Evolutionary conservation across 2,888 invertebrate genomes (phyloP).

Genomic region (Calameuta pallipes): DNA sequence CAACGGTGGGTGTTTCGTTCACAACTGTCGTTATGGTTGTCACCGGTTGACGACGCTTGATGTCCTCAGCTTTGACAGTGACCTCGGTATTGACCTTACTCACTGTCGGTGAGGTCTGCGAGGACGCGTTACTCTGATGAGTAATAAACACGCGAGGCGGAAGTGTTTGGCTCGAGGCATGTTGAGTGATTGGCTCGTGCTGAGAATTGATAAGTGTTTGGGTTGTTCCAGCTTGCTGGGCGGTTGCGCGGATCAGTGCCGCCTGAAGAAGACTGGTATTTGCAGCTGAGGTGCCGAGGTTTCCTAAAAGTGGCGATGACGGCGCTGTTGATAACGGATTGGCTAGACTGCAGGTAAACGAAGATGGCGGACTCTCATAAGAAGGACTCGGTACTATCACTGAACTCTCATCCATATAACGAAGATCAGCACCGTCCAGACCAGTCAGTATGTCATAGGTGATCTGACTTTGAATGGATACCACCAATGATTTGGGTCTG

Average conservation of each 20-base stretch:
- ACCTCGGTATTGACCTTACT: constrained; percentile 81
- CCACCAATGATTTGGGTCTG: constrained; percentile 49
- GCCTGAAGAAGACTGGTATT: constrained; percentile 80
- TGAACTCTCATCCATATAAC: constrained; percentile 93
- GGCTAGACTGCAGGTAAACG: constrained; percentile 64
- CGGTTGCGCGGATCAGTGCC: constrained; percentile 77
- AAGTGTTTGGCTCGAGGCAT: constrained; percentile 61
- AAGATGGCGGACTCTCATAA: constrained; percentile 81
- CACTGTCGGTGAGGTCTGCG: constrained; percentile 63
- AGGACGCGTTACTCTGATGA: constrained; percentile 58
- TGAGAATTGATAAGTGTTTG: constrained; percentile 38
- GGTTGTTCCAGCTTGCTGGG: constrained; percentile 67
- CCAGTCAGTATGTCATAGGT: constrained; percentile 83
- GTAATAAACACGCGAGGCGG: constrained; percentile 63
- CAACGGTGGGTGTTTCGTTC: constrained; percentile 43
- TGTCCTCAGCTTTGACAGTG: constrained; percentile 73
- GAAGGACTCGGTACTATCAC: constrained; percentile 83
- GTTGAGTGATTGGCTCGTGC: constrained; percentile 45
- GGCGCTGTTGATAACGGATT: constrained; percentile 69
- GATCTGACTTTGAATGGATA: constrained; percentile 69
- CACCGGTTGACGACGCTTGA: constrained; percentile 68
- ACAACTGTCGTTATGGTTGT: constrained; percentile 65
- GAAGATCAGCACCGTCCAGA: constrained; percentile 86
- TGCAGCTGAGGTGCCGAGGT: constrained; percentile 65
- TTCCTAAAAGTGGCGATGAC: constrained; percentile 72